Evolutionary conservation across 2,113 vertebrate species (phyloP), one percentile per base, ranked within the genome.

Genomic region (Ibidorhyncha struthersii): DNA sequence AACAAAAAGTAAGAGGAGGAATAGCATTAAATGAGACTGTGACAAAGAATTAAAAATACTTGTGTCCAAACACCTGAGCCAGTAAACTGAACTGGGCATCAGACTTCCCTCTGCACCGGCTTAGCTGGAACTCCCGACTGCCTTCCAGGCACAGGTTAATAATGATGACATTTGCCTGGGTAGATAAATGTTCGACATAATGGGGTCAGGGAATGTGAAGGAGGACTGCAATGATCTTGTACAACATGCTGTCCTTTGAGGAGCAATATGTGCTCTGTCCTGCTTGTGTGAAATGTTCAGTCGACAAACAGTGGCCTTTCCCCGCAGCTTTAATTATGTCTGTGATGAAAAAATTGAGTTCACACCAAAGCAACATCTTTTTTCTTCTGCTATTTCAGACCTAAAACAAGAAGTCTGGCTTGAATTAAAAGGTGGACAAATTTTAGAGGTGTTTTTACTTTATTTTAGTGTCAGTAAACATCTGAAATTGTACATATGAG

Each of bases 111-210:
- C 45, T 52, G 38, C n/a, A 21, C 40, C 27, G 63, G 41, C 61
- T 61, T 80, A 82, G 69, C 55, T 47, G 43, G 49, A 76, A 36
- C 53, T 85, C 47, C 65, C 21, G 12, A 23, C 49, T 45, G 73
- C 70, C 82, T 87, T 83, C 78, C 82, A 86, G 88, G 58, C 71
- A 41, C 72, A 81, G 95, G 90, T 93, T 92, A 97, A 86, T 74
- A 72, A 80, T 30, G 74, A 38, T 84, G 43, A 53, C 34, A n/a
- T 91, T 92, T 65, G 38, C 82, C 72, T 77, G 61, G 27, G 59
- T 4, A 74, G 74, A 82, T 74, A 76, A 62, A 70, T 85, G 52
- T 76, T 73, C 1, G 6, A 82, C 83, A 66, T 32, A 61, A n/a
- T 65, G 88, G 53, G 87, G 62, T 91, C 94, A 86, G 38, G 41